Conservation (phyloP, 2,797 vertebrate genomes). For the Smutsia temminckii region DNA sequence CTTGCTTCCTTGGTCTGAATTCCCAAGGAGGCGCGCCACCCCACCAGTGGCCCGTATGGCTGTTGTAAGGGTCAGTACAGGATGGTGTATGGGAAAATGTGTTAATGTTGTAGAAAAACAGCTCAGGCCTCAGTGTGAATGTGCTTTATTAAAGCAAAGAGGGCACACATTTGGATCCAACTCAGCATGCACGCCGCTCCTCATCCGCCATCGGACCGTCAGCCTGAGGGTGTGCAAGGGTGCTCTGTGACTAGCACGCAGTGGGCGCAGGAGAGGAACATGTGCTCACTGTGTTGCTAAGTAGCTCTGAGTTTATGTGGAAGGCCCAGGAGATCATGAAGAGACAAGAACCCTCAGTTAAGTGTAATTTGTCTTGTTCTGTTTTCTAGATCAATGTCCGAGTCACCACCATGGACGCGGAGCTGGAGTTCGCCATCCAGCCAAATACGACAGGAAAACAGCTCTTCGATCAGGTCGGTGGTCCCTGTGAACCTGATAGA, state of each 20-base stretch:
- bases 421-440: constrained; percentile 99
- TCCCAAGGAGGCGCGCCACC: rapidly evolving
- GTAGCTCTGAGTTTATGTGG: neutral
- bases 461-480: constrained; percentile 96
- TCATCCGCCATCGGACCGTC: rapidly evolving
- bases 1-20: neutral
- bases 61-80: rapidly evolving
- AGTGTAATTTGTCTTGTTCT: neutral
- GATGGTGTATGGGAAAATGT: rapidly evolving
- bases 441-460: constrained; percentile 96
- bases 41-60: neutral
- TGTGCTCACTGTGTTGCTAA: rapidly evolving
- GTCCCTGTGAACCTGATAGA: constrained; percentile 50
- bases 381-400: constrained; percentile 94
- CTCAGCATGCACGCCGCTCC: rapidly evolving
- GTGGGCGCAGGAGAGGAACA: neutral
- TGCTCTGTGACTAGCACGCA: neutral
- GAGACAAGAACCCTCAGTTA: neutral
- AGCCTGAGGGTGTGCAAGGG: rapidly evolving
- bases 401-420: constrained; percentile 97
- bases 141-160: neutral
- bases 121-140: neutral
- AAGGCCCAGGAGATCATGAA: rapidly evolving
- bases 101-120: neutral
- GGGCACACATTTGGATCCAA: rapidly evolving